Conservation (phyloP, 2,888 invertebrate genomes). For the Epinotia ramella region DNA sequence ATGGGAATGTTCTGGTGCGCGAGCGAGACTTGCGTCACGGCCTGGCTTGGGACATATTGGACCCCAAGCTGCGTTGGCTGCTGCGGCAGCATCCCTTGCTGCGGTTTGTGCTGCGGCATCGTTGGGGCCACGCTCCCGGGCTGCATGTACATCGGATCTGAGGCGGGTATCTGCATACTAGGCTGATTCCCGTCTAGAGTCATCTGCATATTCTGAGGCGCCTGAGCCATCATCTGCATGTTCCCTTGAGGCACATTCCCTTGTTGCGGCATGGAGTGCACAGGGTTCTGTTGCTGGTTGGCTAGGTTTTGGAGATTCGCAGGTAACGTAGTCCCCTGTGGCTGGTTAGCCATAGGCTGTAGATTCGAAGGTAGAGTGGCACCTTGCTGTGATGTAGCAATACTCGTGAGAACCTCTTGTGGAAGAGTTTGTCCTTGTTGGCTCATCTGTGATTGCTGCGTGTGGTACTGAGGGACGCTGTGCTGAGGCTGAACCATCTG, state of each 20-base stretch:
- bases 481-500: conserved; percentile 82
- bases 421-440: conserved; percentile 81
- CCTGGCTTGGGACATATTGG: conserved; percentile 76
- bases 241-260: conserved; percentile 85
- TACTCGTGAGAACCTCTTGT: conserved; percentile 81
- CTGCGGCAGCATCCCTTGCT: conserved; percentile 79
- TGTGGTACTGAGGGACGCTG: conserved; percentile 80
- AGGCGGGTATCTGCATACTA: conserved; percentile 83
- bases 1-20: conserved; percentile 83
- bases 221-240: conserved; percentile 84
- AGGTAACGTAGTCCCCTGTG: conserved; percentile 86
- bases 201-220: conserved; percentile 84
- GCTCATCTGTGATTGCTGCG: conserved; percentile 79
- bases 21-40: conserved; percentile 75
- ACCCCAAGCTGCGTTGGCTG: conserved; percentile 78
- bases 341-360: conserved; percentile 77
- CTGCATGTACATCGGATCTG: conserved; percentile 83
- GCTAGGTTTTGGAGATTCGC: conserved; percentile 84
- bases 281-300: conserved; percentile 77
- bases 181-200: conserved; percentile 84
- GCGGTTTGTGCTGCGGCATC: conserved; percentile 78
- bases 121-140: conserved; percentile 75
- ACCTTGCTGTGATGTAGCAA: conserved; percentile 82
- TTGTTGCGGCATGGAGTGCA: conserved; percentile 80
- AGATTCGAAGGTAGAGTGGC: conserved; percentile 77